These are phyloP conservation scores for Brachionus asplanchnoidis DNA, from an alignment of 1,140 invertebrate genomes.

Conservation along the genomic window DNA sequence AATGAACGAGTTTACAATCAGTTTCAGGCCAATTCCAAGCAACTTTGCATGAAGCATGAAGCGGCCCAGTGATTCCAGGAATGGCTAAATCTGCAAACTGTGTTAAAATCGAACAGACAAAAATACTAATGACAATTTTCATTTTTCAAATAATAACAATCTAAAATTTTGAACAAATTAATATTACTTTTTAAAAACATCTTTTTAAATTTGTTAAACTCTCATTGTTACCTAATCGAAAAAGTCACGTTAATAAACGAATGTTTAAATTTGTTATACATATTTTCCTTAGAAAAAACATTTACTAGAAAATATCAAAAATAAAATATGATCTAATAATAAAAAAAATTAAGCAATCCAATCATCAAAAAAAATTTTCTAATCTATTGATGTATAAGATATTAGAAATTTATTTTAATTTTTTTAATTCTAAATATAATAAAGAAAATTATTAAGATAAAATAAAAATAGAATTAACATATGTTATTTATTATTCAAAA, in stretches of 20 bases:
- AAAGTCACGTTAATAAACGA: not conserved
- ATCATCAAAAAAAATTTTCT: no score
- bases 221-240: not conserved
- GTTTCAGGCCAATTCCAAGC: constrained; percentile 19
- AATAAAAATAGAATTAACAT: no score
- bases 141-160: not conserved
- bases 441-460: no score
- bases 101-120: not conserved
- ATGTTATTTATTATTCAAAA: no score
- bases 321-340: no score
- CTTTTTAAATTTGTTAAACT: not conserved
- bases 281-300: no score
- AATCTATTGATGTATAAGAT: no score
- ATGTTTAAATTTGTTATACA: not conserved
- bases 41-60: constrained; percentile 43
- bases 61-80: constrained; percentile 26
- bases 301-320: no score
- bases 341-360: no score
- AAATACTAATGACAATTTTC: not conserved
- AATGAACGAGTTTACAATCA: constrained; percentile 40
- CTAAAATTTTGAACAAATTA: not conserved
- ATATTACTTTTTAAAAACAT: not conserved
- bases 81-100: not conserved
- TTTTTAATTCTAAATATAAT: no score
- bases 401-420: no score